Evolutionary conservation across 2,113 vertebrate genomes (phyloP), one percentile per base, ranked within the genome.

Genomic region (Orientallactaga bullata): DNA sequence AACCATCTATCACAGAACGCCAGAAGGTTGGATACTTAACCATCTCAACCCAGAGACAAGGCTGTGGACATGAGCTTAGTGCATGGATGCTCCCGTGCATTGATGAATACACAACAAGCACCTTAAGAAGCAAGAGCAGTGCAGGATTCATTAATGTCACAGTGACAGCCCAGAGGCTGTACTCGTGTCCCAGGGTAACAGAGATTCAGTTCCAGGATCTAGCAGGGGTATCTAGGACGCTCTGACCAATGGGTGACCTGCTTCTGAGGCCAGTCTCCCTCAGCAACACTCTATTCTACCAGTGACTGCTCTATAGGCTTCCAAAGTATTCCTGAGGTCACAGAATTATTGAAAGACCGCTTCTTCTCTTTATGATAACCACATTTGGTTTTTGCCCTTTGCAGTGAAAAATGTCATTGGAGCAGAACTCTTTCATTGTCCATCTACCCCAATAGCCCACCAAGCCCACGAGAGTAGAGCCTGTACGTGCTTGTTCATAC

Each of bases 351-450:
- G 55, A 26, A 2, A 76, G 85, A 68, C 23, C 42, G 73, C 47
- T 9, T 78, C 60, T 69, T 72, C 21, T 68, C 47, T 55, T 73
- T 30, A 4, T 11, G 12, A 35, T 47, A 77, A 72, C 39, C 30
- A 60, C 39, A 77, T 15, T 24, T 90, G 39, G 24, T 60, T 95
- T 89, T 87, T 47, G 4, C 30, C 51, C 85, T 94, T 65, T 88
- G 78, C 35, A 81, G 39, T 66, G 39, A 77, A 77, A 80, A 88
- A 3, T 17, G 20, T 24, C 20, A 9, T 80, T 71, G 74, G 4
- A 84, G 24, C 42, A 32, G 23, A 10, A 42, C 77, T 71, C 23
- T 91, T 47, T 74, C 32, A 61, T 35, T 68, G 37, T 68, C 30
- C 9, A 7, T 37, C 15, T n/a, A 30, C 23, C 35, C 65, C 18